Conservation (phyloP, 2,888 invertebrate species). For the Agonum fuliginosum region DNA sequence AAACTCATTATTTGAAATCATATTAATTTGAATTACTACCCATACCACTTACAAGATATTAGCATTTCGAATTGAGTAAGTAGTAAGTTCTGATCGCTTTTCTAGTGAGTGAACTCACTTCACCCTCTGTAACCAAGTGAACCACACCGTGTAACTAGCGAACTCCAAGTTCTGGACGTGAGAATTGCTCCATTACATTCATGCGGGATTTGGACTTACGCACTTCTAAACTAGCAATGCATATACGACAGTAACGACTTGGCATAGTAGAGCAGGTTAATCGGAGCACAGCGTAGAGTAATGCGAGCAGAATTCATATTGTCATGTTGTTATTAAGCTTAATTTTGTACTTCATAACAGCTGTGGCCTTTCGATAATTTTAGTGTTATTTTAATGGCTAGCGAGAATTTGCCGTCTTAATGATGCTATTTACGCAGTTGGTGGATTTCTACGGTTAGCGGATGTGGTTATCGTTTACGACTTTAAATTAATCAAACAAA, state of each 20-base stretch:
- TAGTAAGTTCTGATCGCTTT: background rate
- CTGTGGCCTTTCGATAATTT: constrained; percentile 32
- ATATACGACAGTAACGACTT: background rate
- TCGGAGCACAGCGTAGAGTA: background rate
- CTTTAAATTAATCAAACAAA: constrained; percentile 17
- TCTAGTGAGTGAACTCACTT: constrained; percentile 15
- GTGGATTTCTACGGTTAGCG: background rate
- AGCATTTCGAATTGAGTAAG: too few relatives aligned
- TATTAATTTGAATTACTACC: too few relatives aligned
- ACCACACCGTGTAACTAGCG: constrained; percentile 10
- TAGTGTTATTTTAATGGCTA: constrained; percentile 33
- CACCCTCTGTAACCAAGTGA: background rate
- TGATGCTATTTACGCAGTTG: constrained; percentile 12
- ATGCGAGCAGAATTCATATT: constrained; percentile 21
- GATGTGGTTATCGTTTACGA: background rate
- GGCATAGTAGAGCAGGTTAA: constrained; percentile 15
- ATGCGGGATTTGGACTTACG: constrained; percentile 2
- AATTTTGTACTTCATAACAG: constrained; percentile 22
- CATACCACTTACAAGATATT: too few relatives aligned
- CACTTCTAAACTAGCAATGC: constrained; percentile 7
- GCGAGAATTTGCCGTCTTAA: constrained; percentile 18
- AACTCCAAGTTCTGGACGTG: constrained; percentile 26
- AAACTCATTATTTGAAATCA: too few relatives aligned
- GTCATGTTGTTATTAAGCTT: constrained; percentile 32
- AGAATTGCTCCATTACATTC: constrained; percentile 15